Evolutionary conservation across 2,797 vertebrate genomes (phyloP).

Genomic region (Buphagus erythrorhynchus): DNA sequence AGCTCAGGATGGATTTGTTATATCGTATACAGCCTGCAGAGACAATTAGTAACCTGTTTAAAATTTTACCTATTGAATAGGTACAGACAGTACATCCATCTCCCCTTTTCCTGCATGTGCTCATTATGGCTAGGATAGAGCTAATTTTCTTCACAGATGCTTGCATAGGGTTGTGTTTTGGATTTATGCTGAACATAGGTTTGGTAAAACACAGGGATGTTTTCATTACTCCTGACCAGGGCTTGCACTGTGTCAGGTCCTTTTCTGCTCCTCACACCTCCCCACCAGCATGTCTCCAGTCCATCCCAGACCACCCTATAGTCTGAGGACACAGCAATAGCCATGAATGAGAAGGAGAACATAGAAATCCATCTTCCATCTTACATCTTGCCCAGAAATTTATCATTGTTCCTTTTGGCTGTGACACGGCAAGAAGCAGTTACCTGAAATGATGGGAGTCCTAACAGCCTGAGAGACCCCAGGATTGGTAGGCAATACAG

Average conservation of each 20-base stretch:
- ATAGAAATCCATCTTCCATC: not conserved
- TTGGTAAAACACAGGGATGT: not conserved
- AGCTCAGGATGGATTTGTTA: not conserved
- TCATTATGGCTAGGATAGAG: not conserved
- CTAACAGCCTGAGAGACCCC: not conserved
- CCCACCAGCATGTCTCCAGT: not conserved
- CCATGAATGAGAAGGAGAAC: not conserved
- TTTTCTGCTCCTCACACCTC: not conserved
- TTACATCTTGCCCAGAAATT: not conserved
- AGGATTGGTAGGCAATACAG: not conserved
- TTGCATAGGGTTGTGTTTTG: rapidly evolving
- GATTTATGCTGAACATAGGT: not conserved
- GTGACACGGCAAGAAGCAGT: not conserved
- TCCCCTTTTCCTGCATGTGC: not conserved
- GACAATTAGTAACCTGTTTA: not conserved
- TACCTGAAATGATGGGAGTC: not conserved
- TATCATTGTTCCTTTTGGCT: not conserved
- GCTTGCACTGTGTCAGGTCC: not conserved
- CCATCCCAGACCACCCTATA: not conserved
- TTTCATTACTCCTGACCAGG: not conserved
- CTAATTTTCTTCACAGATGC: not conserved
- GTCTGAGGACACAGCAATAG: not conserved
- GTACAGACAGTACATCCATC: not conserved
- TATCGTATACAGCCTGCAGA: not conserved
- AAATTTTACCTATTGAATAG: not conserved